phyloP scores from a whole-genome alignment of 2,113 vertebrate genomes.

The Potamarius usumacintae region DNA sequence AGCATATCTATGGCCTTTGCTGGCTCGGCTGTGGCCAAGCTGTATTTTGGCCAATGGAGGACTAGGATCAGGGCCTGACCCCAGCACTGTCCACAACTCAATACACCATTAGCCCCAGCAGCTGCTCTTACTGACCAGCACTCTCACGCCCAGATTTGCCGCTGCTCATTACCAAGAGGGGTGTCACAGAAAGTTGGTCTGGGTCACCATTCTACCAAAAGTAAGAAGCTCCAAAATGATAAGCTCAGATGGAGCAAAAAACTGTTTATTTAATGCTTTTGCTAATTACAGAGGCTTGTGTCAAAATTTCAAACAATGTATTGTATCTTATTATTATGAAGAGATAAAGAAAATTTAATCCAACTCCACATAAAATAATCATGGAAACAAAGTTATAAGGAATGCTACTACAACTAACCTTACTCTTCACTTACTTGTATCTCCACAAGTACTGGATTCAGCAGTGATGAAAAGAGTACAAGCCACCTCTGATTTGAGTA shows the following conservation, averaged over 20 bases:
- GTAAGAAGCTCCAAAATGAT: not conserved
- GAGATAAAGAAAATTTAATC: not conserved
- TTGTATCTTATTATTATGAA: not conserved
- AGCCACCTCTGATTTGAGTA: not conserved
- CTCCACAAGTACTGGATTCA: not conserved
- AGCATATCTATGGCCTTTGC: not conserved
- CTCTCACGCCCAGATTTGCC: conserved; percentile 11
- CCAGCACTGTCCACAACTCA: conserved; percentile 69
- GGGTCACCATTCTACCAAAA: not conserved
- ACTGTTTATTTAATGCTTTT: not conserved
- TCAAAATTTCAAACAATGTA: not conserved
- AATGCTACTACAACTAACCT: not conserved
- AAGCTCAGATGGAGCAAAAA: not conserved
- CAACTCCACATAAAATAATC: not conserved
- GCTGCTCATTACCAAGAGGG: conserved; percentile 35
- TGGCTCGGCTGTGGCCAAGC: conserved; percentile 72
- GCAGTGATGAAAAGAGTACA: not conserved
- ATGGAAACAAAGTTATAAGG: not conserved
- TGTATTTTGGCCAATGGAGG: conserved; percentile 55
- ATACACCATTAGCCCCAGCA: conserved; percentile 69
- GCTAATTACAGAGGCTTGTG: not conserved
- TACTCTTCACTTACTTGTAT: not conserved
- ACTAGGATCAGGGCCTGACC: conserved; percentile 60
- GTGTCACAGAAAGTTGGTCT: not conserved
- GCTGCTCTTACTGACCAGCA: conserved; percentile 57